phyloP scores from a whole-genome alignment of 2,888 invertebrate species.

The Melinaea marsaeus region DNA sequence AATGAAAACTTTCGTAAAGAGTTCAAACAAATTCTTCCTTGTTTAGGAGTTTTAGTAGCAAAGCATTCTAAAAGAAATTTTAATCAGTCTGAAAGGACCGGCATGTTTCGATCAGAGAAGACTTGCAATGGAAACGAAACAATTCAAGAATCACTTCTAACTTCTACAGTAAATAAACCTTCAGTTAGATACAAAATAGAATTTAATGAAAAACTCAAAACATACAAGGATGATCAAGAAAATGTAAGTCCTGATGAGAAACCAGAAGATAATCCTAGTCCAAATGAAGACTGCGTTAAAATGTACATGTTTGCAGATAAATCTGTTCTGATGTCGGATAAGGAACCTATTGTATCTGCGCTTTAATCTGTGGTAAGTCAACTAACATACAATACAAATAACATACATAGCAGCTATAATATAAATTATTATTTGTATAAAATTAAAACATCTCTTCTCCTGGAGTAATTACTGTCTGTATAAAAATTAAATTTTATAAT shows the following conservation, averaged over 20 bases:
- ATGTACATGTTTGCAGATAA: conserved; percentile 75
- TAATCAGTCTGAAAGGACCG: conserved; percentile 68
- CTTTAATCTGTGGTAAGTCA: conserved; percentile 61
- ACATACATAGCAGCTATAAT: background rate
- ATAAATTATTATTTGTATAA: no score
- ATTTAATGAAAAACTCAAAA: conserved; percentile 58
- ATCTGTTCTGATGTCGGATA: conserved; percentile 62
- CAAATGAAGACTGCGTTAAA: conserved; percentile 68
- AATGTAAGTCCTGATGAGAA: conserved; percentile 72
- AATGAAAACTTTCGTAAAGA: conserved; percentile 96
- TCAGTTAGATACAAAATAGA: conserved; percentile 70
- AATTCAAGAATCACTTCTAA: conserved; percentile 67
- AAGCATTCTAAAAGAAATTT: conserved; percentile 62
- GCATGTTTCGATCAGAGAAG: conserved; percentile 68
- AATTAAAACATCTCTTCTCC: no score
- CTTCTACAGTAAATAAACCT: conserved; percentile 66
- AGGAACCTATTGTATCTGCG: conserved; percentile 70
- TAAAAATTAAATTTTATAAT: no score
- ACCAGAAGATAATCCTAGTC: conserved; percentile 63
- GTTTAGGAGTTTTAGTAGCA: conserved; percentile 73
- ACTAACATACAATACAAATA: conserved; percentile 12
- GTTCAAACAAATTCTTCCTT: conserved; percentile 86
- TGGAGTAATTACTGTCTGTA: no score
- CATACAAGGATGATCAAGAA: conserved; percentile 54
- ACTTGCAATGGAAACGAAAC: conserved; percentile 73